Conservation (phyloP, 2,888 invertebrate species). For the Zaprionus lineosus region DNA sequence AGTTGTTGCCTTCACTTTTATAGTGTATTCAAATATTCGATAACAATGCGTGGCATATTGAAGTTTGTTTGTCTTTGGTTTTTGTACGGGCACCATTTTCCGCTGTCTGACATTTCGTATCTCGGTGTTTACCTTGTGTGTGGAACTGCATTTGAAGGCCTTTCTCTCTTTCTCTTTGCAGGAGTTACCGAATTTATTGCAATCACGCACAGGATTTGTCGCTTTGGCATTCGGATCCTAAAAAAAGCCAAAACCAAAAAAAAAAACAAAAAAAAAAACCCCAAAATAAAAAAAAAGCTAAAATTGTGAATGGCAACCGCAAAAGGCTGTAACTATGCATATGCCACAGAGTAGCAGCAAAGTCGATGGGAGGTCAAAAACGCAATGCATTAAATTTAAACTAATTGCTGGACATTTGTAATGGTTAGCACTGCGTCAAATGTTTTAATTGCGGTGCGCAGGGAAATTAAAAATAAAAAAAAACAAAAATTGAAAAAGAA, state of each 20-base stretch:
- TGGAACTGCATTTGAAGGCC: constrained; percentile 44
- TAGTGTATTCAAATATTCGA: constrained; percentile 18
- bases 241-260: constrained; percentile 4
- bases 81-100: constrained; percentile 31
- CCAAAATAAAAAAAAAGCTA: neutral
- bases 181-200: constrained; percentile 57
- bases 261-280: neutral
- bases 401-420: constrained; percentile 74
- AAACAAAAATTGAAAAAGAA: neutral
- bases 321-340: constrained; percentile 36
- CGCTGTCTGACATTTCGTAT: constrained; percentile 31
- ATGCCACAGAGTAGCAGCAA: neutral
- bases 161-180: constrained; percentile 14
- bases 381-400: constrained; percentile 66
- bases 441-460: constrained; percentile 67
- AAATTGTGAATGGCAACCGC: constrained; percentile 41
- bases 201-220: constrained; percentile 73
- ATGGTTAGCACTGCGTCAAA: constrained; percentile 68
- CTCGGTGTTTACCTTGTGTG: constrained; percentile 54
- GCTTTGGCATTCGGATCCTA: constrained; percentile 41
- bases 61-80: constrained; percentile 51
- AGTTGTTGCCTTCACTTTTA: too few relatives aligned
- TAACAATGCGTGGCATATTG: neutral
- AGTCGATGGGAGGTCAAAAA: constrained; percentile 13
- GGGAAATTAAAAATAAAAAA: constrained; percentile 42